A percentile compares a stretch with the other conserved stretches of the same genome.
These are phyloP conservation scores for Monochamus alternatus DNA, from an alignment of 2,888 invertebrate genomes.

Conservation along the genomic window DNA sequence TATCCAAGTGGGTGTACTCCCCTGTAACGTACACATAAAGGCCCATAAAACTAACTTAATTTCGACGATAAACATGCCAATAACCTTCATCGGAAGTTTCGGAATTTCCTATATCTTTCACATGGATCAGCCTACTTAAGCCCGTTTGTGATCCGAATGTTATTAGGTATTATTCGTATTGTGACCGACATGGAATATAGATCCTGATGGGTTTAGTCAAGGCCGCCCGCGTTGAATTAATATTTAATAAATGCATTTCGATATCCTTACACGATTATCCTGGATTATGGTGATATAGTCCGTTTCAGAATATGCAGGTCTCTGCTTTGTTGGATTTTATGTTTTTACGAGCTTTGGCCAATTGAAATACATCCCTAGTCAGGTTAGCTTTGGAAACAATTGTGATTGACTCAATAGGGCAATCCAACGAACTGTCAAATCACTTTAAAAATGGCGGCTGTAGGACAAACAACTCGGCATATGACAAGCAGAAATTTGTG, in stretches of 20 bases:
- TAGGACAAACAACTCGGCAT: too few relatives aligned
- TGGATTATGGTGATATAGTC: too few relatives aligned
- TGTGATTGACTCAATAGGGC: too few relatives aligned
- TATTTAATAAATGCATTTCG: background rate
- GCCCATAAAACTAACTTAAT: constrained; percentile 29
- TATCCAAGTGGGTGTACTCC: constrained; percentile 18
- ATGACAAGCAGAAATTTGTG: too few relatives aligned
- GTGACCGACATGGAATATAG: background rate
- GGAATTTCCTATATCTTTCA: constrained; percentile 18
- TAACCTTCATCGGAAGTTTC: constrained; percentile 18
- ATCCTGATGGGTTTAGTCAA: background rate
- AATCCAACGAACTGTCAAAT: too few relatives aligned
- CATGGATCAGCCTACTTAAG: background rate
- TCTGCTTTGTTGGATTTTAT: too few relatives aligned
- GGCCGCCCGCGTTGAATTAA: background rate
- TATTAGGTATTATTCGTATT: background rate
- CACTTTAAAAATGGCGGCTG: too few relatives aligned
- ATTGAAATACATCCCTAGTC: too few relatives aligned
- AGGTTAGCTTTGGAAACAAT: too few relatives aligned
- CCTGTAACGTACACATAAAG: constrained; percentile 14
- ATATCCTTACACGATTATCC: too few relatives aligned
- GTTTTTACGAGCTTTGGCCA: too few relatives aligned
- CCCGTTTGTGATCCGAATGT: background rate
- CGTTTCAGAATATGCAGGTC: too few relatives aligned
- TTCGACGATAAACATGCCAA: constrained; percentile 27